Percentiles rank a stretch among this genome's conserved stretches.
Evolutionary conservation across 2,888 invertebrate genomes (phyloP).

Genomic region (Melipona bicolor): DNA sequence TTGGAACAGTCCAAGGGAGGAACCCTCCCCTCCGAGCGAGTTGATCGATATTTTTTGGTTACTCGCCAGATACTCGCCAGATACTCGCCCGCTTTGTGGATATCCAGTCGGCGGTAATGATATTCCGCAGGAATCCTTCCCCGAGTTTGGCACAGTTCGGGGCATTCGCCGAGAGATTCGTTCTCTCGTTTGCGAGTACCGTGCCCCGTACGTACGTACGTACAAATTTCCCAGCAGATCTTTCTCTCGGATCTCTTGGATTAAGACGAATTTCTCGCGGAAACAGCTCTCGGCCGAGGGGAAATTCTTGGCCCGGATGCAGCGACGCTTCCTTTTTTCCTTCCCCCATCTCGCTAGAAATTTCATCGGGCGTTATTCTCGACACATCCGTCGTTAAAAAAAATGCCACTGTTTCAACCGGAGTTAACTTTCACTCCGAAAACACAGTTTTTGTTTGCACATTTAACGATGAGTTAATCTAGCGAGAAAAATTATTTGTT

Average conservation of each 20-base stretch:
- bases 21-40: not conserved
- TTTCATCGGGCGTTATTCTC: not conserved
- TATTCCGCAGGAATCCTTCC: conserved; percentile 10
- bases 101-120: conserved; percentile 15
- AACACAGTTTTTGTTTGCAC: no score
- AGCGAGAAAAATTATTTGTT: no score
- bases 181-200: not conserved
- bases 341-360: not conserved
- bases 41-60: conserved; percentile 14
- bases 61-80: not conserved
- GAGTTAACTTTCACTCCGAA: not conserved
- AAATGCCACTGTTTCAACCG: not conserved
- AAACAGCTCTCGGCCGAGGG: not conserved
- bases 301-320: not conserved
- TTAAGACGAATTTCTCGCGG: not conserved
- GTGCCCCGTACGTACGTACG: not conserved
- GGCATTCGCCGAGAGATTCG: not conserved
- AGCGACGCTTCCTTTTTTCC: no score
- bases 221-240: conserved; percentile 2
- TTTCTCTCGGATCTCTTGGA: not conserved
- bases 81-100: conserved; percentile 1
- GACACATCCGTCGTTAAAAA: not conserved
- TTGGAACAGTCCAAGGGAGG: not conserved
- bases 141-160: conserved; percentile 6
- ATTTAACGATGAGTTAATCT: no score